These are phyloP conservation scores for Lycia hirtaria DNA, from an alignment of 2,888 invertebrate genomes.

Conservation along the genomic window DNA sequence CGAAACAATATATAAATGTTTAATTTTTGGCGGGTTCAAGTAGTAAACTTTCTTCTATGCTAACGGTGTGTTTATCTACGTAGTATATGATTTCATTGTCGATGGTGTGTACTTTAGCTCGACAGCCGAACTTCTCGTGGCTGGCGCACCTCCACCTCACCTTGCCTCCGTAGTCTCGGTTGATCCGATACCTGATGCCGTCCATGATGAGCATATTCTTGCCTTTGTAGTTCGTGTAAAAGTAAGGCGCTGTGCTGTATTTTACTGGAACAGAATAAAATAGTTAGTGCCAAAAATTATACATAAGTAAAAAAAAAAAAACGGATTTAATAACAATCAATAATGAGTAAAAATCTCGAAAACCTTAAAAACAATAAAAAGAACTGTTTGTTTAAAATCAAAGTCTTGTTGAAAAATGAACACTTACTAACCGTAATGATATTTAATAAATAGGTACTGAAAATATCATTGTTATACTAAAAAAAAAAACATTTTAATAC, in stretches of 20 bases:
- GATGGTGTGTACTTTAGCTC: constrained; percentile 58
- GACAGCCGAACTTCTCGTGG: constrained; percentile 54
- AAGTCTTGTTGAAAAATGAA: no score
- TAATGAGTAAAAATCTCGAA: no score
- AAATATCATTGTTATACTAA: no score
- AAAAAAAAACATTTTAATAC: no score
- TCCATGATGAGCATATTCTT: constrained; percentile 48
- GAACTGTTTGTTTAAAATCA: no score
- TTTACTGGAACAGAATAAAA: no score
- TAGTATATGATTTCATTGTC: constrained; percentile 50
- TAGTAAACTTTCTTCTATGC: constrained; percentile 6
- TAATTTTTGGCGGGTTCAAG: constrained; percentile 14
- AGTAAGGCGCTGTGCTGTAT: constrained; percentile 20
- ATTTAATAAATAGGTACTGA: no score
- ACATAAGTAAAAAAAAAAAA: no score
- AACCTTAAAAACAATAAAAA: no score
- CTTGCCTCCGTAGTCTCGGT: constrained; percentile 46
- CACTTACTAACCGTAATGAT: no score
- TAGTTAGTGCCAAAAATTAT: neutral
- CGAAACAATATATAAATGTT: neutral
- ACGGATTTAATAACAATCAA: no score
- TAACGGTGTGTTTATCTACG: constrained; percentile 47
- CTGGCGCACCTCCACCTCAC: constrained; percentile 59
- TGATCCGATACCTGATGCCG: constrained; percentile 53
- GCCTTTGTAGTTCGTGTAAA: constrained; percentile 48